Evolutionary conservation across 2,888 invertebrate species (phyloP).

Genomic region (Euphydryas editha): DNA sequence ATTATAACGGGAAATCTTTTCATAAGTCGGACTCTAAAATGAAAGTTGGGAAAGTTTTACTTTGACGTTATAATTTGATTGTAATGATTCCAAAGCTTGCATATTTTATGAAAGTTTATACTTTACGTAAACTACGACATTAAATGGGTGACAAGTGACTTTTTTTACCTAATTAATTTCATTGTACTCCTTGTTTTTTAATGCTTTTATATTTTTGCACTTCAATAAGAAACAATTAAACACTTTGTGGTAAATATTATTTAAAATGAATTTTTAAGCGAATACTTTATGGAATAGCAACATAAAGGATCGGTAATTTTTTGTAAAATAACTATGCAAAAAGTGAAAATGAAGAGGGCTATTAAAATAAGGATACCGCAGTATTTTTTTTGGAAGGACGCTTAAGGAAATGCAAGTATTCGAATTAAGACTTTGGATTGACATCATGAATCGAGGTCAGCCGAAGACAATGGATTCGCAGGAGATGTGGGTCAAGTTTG

Average conservation of each 20-base stretch:
- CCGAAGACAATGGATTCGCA: conserved; percentile 71
- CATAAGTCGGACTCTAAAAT: conserved; percentile 64
- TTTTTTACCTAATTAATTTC: neutral
- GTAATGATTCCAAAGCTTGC: conserved; percentile 3
- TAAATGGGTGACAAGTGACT: neutral
- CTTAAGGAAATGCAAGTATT: conserved; percentile 40
- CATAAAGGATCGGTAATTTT: neutral
- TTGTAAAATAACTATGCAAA: neutral
- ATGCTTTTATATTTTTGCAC: neutral
- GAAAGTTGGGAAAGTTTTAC: conserved; percentile 76
- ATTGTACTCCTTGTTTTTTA: neutral
- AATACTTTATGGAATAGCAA: neutral
- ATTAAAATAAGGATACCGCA: conserved; percentile 5
- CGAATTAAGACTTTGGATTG: conserved; percentile 59
- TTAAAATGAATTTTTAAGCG: neutral
- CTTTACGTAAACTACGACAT: neutral
- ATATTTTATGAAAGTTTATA: neutral
- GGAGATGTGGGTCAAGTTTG: conserved; percentile 79
- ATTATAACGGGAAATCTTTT: conserved; percentile 69
- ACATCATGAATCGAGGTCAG: conserved; percentile 63
- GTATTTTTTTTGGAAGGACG: conserved; percentile 38
- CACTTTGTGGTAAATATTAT: neutral
- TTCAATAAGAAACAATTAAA: neutral
- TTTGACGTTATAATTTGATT: conserved; percentile 21
- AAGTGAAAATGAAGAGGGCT: conserved; percentile 13